Percentiles rank a stretch among this genome's conserved stretches.
Evolutionary conservation across 2,797 vertebrate genomes (phyloP).

Genomic region (Ptychadena robeensis): DNA sequence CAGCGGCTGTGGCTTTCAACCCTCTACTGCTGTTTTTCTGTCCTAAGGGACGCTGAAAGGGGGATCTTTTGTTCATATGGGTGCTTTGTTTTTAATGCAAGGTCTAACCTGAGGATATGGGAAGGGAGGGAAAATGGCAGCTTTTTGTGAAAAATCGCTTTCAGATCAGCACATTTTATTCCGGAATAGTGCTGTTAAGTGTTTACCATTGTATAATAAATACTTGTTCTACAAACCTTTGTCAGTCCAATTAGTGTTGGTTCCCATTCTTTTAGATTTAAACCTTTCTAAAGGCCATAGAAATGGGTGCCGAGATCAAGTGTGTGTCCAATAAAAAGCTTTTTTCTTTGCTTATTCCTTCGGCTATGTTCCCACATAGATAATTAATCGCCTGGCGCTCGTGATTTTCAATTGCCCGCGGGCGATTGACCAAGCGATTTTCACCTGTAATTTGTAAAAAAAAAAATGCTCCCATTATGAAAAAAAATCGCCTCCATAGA

Average conservation of each 20-base stretch:
- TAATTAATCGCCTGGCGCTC: no score
- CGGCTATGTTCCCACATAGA: no score
- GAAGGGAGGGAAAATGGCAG: slow-evolving; percentile 20
- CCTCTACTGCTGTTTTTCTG: slow-evolving; percentile 26
- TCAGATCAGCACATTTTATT: slow-evolving; percentile 1
- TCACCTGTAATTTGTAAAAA: no score
- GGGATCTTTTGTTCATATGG: background rate
- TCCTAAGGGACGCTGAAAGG: background rate
- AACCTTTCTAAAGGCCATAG: background rate
- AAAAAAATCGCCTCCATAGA: no score
- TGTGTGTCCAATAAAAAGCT: no score
- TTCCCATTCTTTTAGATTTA: background rate
- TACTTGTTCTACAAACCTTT: background rate
- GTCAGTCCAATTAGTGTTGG: background rate
- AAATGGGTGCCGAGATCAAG: no score
- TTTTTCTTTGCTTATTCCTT: no score
- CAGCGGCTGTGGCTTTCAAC: slow-evolving; percentile 46
- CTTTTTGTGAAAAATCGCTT: background rate
- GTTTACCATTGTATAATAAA: slow-evolving; percentile 1
- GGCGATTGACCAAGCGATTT: no score
- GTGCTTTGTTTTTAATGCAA: slow-evolving; percentile 6
- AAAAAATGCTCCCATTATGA: no score
- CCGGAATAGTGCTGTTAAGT: background rate
- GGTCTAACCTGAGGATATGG: background rate
- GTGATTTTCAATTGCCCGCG: no score